Evolutionary conservation across 2,888 invertebrate genomes (phyloP), one percentile per base, ranked within the genome.

Genomic region (Tenthredo scrophulariae): DNA sequence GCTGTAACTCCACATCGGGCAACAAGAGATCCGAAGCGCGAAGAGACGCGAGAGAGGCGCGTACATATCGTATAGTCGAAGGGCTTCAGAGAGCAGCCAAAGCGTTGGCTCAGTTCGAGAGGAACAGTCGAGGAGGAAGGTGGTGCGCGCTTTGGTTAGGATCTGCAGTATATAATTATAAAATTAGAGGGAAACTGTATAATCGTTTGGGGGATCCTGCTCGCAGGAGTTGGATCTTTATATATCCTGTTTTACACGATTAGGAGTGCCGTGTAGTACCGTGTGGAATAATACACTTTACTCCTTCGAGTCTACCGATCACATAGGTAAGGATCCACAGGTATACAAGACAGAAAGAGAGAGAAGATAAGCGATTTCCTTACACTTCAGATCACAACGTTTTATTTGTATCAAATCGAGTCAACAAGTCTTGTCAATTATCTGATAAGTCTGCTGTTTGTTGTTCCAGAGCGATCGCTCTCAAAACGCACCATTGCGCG

Each of bases 21-120:
- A 40, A 18, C n/a, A 75, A 26, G 46, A 83, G 29, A 70, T 58
- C 62, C 80, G 26, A 80, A 58, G 33, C 50, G 83, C 67, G 29
- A 83, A 83, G 46, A 67, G 83, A 40, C 43, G 70, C 37, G 65
- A 80, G 67, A 80, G 83, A 62, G 62, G 80, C 58, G 40, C 40
- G 33, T 67, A n/a, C 40, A 22, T 18, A 74, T 74, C 40, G 72
- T 29, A 67, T 22, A 18, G 67, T 29, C 67, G 67, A 83, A 83
- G 83, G 83, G 83, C 83, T 83, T 83, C 65, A 70, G 65, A 83
- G 83, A 43, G 83, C 50, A 70, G 67, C 9, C 65, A 18, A n/a
- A 67, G 70, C 67, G 26, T 67, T 67, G 18, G 83, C 85, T 86
- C 87, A 88, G 88, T 87, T 67, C 83, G 85, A 84, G 86, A 88